These are phyloP conservation scores for Poeciliopsis infans DNA, from an alignment of 2,797 vertebrate species.

Conservation along the genomic window DNA sequence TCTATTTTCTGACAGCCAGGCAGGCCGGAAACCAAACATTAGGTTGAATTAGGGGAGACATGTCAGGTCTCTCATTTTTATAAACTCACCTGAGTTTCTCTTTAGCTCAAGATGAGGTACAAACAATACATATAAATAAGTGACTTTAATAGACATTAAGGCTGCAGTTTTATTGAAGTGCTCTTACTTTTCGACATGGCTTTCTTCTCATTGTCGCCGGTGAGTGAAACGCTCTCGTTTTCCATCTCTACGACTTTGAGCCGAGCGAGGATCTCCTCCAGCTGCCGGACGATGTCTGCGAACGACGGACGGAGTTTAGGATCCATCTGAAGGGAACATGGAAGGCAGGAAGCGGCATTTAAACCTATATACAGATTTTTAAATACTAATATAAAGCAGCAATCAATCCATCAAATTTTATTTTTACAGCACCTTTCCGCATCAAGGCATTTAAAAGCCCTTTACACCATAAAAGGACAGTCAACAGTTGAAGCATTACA, in stretches of 20 bases:
- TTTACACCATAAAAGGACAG: too few species aligned
- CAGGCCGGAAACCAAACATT: constrained; percentile 28
- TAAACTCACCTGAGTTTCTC: constrained; percentile 46
- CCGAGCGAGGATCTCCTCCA: constrained; percentile 85
- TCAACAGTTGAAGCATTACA: too few species aligned
- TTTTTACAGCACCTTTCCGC: too few species aligned
- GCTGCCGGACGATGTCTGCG: constrained; percentile 85
- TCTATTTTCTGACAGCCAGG: constrained; percentile 26
- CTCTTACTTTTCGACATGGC: constrained; percentile 82
- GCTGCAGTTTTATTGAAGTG: background rate
- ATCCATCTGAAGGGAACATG: constrained; percentile 86
- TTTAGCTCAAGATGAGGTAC: constrained; percentile 20
- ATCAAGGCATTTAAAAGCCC: too few species aligned
- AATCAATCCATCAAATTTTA: too few species aligned
- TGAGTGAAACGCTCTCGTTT: constrained; percentile 77
- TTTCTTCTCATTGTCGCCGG: constrained; percentile 85
- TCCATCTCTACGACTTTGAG: constrained; percentile 86
- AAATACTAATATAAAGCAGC: background rate
- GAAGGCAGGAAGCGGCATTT: background rate
- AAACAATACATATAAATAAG: background rate
- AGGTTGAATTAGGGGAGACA: constrained; percentile 66
- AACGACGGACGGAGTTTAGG: constrained; percentile 95
- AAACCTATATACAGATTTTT: background rate
- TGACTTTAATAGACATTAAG: background rate
- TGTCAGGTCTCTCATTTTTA: constrained; percentile 50